Base-by-base conservation (phyloP, 2,797 vertebrate genomes). In the Sitta carolinensis region DNA sequence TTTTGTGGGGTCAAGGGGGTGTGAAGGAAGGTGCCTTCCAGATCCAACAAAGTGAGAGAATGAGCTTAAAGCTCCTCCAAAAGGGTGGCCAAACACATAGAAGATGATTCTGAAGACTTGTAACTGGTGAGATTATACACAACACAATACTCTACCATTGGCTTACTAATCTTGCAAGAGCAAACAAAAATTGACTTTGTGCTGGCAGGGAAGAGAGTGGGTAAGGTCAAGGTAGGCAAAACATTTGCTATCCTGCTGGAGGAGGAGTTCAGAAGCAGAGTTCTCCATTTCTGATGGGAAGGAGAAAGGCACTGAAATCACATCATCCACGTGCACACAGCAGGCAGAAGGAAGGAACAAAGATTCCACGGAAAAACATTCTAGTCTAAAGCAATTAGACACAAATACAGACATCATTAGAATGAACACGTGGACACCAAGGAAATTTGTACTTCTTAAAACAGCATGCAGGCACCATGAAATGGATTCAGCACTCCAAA, bases 21-120 rank as follows among this genome's bases (percentile, higher is more conserved):
- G 3, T 57, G n/a, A 23, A 17, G 4, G 16, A 61, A 51, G 13
- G 8, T 21, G 12, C 8, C 23, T 47, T 55, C 23, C 15, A 75
- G 36, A 58, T 20, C 10, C 9, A 43, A 58, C 18, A 42, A 36
- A 87, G 55, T 13, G 3, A n/a, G 5, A 87, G 20, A 32, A 61
- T 6, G 6, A 70, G 8, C 34, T 10, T 43, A 12, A 19, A 80
- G 16, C 5, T 67, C 36, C 36, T 52, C 50, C 52, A 64, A 66
- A 76, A 52, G 10, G 3, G 23, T 17, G 5, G 32, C 38, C 73
- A n/a, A 88, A 77, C 0, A 0, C 1, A 0, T 20, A 45, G 27
- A 78, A 29, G 9, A 67, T 5, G 4, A 66, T 80, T 69, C 38
- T 38, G 20, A 70, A 75, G 30, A 75, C 21, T 34, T 52, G 20